These are phyloP conservation scores for Drosophila ficusphila DNA, from an alignment of 1,140 invertebrate species.

Conservation along the genomic window DNA sequence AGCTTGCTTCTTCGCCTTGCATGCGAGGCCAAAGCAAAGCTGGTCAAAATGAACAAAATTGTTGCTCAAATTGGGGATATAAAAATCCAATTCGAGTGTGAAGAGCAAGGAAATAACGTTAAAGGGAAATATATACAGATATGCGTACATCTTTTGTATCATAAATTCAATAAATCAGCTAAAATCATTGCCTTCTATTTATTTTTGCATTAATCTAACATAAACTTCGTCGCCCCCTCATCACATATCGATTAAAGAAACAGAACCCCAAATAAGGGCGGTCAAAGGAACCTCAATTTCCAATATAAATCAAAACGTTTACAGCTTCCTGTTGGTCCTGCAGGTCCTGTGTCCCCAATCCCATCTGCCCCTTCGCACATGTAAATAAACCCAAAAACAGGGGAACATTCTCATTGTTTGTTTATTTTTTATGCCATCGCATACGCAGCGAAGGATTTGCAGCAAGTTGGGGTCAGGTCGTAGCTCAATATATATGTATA, in stretches of 20 bases:
- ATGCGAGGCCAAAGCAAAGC: constrained; percentile 24
- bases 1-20: constrained; percentile 33
- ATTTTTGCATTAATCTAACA: constrained; percentile 11
- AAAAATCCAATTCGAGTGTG: constrained; percentile 7
- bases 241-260: constrained; percentile 52
- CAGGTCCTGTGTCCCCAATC: constrained; percentile 28
- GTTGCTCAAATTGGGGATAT: constrained; percentile 31
- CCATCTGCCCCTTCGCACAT: constrained; percentile 35
- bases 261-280: constrained; percentile 6
- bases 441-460: constrained; percentile 33
- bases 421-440: constrained; percentile 36
- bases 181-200: constrained; percentile 1
- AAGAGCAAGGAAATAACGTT: neutral
- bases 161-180: neutral
- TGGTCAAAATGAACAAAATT: constrained; percentile 61
- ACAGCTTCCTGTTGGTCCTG: constrained; percentile 62
- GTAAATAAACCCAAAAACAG: constrained; percentile 54
- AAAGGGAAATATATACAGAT: too few species aligned
- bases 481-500: constrained; percentile 24
- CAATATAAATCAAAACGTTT: constrained; percentile 74
- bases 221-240: constrained; percentile 7
- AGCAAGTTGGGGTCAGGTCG: constrained; percentile 24
- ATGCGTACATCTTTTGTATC: neutral
- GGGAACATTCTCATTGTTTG: constrained; percentile 22
- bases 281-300: constrained; percentile 55